Conservation (phyloP, 2,888 invertebrate genomes). For the Drosophila incognita region DNA sequence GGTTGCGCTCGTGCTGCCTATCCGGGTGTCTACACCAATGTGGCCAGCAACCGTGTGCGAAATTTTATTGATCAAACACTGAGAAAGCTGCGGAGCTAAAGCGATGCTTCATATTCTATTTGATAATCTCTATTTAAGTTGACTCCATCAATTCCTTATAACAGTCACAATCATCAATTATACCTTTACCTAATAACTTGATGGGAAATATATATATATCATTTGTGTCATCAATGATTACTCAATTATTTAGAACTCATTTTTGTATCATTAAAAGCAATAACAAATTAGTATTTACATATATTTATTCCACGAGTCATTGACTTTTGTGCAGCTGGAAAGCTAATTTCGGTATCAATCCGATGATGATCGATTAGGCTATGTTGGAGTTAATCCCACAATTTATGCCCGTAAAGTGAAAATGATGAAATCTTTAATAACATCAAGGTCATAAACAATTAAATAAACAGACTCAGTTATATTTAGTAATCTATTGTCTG, state of each 20-base stretch:
- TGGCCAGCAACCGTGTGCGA: slow-evolving; percentile 66
- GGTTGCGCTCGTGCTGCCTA: slow-evolving; percentile 76
- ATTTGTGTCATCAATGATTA: slow-evolving; percentile 18
- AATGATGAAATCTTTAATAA: slow-evolving; percentile 5
- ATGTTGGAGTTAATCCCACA: neutral
- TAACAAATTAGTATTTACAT: neutral
- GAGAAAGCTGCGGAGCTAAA: slow-evolving; percentile 16
- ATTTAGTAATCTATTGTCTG: slow-evolving; percentile 10
- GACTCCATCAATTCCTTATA: neutral
- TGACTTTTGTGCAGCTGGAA: slow-evolving; percentile 3
- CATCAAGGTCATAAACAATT: slow-evolving; percentile 31
- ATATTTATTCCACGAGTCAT: slow-evolving; percentile 18
- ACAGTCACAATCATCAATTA: neutral
- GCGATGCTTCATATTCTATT: neutral
- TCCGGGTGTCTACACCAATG: slow-evolving; percentile 80
- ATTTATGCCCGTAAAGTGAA: neutral
- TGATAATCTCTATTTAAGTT: neutral
- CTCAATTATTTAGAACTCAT: neutral
- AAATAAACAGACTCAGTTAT: neutral
- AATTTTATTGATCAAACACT: slow-evolving; percentile 63
- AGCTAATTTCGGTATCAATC: neutral
- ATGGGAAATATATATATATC: slow-evolving; percentile 14
- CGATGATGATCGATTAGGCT: slow-evolving; percentile 1
- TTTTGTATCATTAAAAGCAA: neutral
- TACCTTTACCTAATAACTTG: slow-evolving; percentile 1